phyloP scores from a whole-genome alignment of 2,113 vertebrate species.

The Clarias batrachus region DNA sequence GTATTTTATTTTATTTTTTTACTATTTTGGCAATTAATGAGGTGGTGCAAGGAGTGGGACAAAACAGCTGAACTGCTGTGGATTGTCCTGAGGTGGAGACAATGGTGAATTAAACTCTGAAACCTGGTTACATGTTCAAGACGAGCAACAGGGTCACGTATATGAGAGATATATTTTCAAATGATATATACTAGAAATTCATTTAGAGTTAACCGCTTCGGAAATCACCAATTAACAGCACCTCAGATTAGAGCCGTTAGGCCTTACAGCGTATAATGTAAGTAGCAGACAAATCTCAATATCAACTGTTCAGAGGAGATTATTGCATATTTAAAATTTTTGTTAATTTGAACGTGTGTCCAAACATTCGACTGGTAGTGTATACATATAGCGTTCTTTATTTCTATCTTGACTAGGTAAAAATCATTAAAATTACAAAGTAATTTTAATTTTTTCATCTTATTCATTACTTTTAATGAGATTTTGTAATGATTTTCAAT shows the following conservation, averaged over 20 bases:
- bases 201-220: too few relatives aligned
- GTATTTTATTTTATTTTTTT: background rate
- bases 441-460: conserved; percentile 1
- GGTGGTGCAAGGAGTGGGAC: background rate
- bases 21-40: background rate
- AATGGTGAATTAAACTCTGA: background rate
- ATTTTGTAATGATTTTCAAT: conserved; percentile 2
- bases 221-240: too few relatives aligned
- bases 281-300: too few relatives aligned
- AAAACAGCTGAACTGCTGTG: background rate
- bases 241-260: too few relatives aligned
- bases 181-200: too few relatives aligned
- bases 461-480: conserved; percentile 24
- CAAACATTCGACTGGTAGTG: too few relatives aligned
- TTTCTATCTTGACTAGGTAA: background rate
- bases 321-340: too few relatives aligned
- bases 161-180: too few relatives aligned
- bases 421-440: background rate
- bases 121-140: background rate
- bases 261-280: too few relatives aligned
- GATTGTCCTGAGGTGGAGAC: background rate
- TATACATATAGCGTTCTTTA: too few relatives aligned
- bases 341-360: too few relatives aligned
- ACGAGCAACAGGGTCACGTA: background rate
- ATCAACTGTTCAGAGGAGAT: too few relatives aligned